Base-by-base conservation (phyloP, 2,888 invertebrate genomes). In the Linnaemya vulpina region DNA sequence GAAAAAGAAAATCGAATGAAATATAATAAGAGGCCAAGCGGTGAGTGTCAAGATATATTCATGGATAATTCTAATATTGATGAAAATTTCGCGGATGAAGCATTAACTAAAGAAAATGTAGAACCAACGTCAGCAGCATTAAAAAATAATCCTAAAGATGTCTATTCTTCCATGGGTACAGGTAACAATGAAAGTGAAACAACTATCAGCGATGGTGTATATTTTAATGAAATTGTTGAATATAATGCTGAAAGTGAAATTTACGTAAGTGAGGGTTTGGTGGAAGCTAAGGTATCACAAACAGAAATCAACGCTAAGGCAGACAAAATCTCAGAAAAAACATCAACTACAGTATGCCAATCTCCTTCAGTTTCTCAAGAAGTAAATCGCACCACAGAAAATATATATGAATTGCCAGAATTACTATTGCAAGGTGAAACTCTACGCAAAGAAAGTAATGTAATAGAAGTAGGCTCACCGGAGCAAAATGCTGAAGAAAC, bases 11-110 rank as follows among this genome's bases (percentile, higher is more conserved):
- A 49, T 35, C 1, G 1, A 22, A 49, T 8, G 40, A 58, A 20
- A 11, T 11, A 62, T 51, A 20, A 17, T 9, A 17, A 9, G 2
- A 0, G 3, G 20, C n/a, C 11, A 51, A 13, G 10, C 10, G 11
- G 51, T 10, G 77, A 77, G 20, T 60, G 58, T 13, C 46, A 71
- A 9, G 55, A 76, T 51, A 82, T 82, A 46, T 71, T 82, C 13
- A 55, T 63, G 46, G 83, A 86, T 17, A 60, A 22, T 22, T 80
- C 80, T 1, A 86, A 84, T 17, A 70, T 80, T 0, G 38, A 76
- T 11, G 82, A 73, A 15, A 30, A 25, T 20, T 51, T 49, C 55
- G 77, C 46, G 1, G 15, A 49, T 40, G 78, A 80, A 20, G 43
- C 68, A 30, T 11, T n/a, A n/a, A 38, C 58, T 10, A 67, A 77